phyloP scores from a whole-genome alignment of 2,888 invertebrate species.

The Amphimallon solstitiale region DNA sequence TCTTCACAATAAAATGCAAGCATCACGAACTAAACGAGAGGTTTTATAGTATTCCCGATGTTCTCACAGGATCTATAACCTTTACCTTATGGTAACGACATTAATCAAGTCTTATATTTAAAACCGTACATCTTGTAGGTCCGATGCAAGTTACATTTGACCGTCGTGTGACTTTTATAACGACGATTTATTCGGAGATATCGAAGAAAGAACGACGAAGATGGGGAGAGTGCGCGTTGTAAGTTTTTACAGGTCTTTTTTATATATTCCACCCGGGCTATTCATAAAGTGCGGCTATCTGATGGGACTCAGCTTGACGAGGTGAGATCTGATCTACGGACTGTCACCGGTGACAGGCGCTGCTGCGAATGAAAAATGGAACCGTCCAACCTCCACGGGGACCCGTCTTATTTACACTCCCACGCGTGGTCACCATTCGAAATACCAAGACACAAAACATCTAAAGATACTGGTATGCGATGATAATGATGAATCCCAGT shows the following conservation, averaged over 20 bases:
- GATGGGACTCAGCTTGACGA: constrained; percentile 52
- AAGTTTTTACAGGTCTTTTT: constrained; percentile 44
- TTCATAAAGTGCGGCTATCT: constrained; percentile 49
- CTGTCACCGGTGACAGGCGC: constrained; percentile 58
- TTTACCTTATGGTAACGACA: constrained; percentile 23
- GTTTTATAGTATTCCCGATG: not conserved
- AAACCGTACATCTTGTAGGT: constrained; percentile 21
- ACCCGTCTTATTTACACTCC: constrained; percentile 43
- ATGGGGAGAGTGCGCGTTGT: constrained; percentile 24
- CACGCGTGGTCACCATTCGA: constrained; percentile 38
- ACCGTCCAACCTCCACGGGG: constrained; percentile 47
- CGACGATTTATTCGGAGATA: constrained; percentile 31
- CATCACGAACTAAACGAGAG: not conserved
- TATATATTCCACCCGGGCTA: constrained; percentile 49
- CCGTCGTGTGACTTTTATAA: constrained; percentile 31
- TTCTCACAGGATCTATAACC: constrained; percentile 1
- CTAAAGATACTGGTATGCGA: constrained; percentile 13
- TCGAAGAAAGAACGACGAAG: constrained; percentile 28
- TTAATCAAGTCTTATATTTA: constrained; percentile 29
- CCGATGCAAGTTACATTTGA: constrained; percentile 26
- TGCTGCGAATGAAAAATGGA: constrained; percentile 59
- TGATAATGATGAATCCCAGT: constrained; percentile 12
- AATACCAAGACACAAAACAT: constrained; percentile 30
- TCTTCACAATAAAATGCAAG: not conserved
- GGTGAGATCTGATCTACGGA: constrained; percentile 57